phyloP scores from a whole-genome alignment of 2,113 vertebrate species.

The Spermophilus dauricus region DNA sequence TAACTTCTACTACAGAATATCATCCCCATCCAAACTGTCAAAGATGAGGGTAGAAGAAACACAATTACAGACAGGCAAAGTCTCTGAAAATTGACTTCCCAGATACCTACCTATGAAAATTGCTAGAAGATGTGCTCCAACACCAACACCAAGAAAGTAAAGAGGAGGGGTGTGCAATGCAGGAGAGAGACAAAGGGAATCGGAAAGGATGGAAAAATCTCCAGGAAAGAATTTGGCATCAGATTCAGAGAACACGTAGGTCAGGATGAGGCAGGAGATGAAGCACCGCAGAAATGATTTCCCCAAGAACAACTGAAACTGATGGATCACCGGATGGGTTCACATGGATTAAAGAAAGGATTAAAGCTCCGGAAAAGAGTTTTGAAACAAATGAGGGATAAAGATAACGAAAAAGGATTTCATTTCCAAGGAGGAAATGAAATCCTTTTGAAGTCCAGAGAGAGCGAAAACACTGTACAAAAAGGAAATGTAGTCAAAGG shows the following conservation, averaged over 20 bases:
- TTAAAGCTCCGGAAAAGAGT: background rate
- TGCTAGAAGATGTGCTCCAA: background rate
- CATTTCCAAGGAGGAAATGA: background rate
- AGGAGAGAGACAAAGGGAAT: background rate
- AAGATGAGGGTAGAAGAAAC: background rate
- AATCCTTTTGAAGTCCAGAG: background rate
- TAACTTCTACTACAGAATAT: conserved; percentile 20
- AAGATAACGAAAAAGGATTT: background rate
- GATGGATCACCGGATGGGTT: background rate
- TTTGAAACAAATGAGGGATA: background rate
- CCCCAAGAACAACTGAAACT: background rate
- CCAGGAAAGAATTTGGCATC: background rate
- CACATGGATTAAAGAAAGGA: background rate
- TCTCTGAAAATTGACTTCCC: background rate
- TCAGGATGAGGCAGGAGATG: background rate
- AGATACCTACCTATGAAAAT: background rate
- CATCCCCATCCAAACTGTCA: background rate
- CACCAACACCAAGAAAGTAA: background rate
- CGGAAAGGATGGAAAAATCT: background rate
- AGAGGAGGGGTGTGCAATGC: background rate
- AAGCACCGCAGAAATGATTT: background rate
- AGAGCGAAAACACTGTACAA: background rate
- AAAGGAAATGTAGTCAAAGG: background rate
- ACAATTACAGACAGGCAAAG: background rate
- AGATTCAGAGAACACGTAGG: background rate